Evolutionary conservation across 1,140 invertebrate species (phyloP), one percentile per base, ranked within the genome.

Genomic region (Drosophila mayri): DNA sequence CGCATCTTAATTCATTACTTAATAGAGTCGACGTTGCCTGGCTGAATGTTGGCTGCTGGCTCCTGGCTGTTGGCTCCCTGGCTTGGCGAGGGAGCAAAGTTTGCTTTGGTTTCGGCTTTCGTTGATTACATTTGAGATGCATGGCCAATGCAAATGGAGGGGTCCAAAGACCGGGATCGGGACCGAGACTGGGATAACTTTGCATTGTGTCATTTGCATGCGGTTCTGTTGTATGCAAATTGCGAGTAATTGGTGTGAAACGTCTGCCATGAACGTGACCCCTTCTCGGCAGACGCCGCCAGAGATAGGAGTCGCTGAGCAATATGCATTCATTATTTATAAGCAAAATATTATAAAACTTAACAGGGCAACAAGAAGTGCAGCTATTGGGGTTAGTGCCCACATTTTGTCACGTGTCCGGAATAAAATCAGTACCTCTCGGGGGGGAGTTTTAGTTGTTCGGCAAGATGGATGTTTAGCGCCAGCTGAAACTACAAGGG

Each of bases 221-320:
- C 81, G 85, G 80, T 75, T 79, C 76, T 84, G 83, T 79, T 83
- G 64, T 75, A 87, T 87, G 84, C 85, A 87, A 90, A 87, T 87
- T 70, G 80, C 81, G 87, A 88, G 84, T 87, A 87, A 87, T 87
- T 87, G 84, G 84, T 90, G 84, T 87, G 84, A 87, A 87, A 90
- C 81, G 86, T 82, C 85, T 80, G 77, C 68, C 38, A 46, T 52
- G 73, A 72, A 84, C 84, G 81, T 84, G 84, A 90, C 84, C 79
- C 60, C 62, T 65, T 64, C 50, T 41, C 28, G 47, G 44, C 74
- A 58, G 73, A 57, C 43, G 61, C 54, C 44, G 10, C 35, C 16
- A 43, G 25, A 25, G 22, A n/a, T 61, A 43, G 25, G 14, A 59
- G 52, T 58, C 20, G 25, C 38, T 43, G 32, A 32, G 66, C 66